A percentile compares a stretch with the other conserved stretches of the same genome.
Evolutionary conservation across 2,888 invertebrate species (phyloP).

Genomic region (Ophioninae sp.): DNA sequence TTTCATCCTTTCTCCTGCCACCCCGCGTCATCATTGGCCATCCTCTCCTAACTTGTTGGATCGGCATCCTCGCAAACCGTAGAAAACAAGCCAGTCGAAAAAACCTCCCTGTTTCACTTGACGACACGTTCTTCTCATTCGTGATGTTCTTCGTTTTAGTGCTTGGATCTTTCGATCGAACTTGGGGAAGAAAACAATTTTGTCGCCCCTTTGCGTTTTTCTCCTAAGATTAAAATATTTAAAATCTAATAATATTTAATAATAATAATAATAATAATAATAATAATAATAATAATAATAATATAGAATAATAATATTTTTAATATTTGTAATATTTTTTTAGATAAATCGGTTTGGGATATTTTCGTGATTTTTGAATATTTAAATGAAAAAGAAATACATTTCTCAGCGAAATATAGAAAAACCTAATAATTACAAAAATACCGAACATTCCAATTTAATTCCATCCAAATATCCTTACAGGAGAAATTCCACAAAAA

Average conservation of each 20-base stretch:
- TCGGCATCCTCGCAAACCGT: constrained; percentile 35
- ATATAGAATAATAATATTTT: too few relatives aligned
- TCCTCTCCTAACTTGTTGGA: constrained; percentile 18
- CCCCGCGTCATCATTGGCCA: background rate
- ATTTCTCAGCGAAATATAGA: too few relatives aligned
- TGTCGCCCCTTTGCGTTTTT: background rate
- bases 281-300: too few relatives aligned
- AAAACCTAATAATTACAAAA: too few relatives aligned
- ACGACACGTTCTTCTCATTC: background rate
- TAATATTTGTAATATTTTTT: background rate
- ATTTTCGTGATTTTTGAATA: background rate
- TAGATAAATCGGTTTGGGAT: background rate
- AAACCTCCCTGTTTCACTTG: background rate
- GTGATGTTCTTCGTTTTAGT: background rate
- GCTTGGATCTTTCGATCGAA: background rate
- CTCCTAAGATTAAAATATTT: too few relatives aligned
- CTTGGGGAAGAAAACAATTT: background rate
- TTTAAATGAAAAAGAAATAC: too few relatives aligned
- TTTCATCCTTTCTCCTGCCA: constrained; percentile 40
- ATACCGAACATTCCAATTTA: background rate
- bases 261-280: too few relatives aligned
- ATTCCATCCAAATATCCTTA: background rate
- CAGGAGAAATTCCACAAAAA: background rate
- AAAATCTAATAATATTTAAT: too few relatives aligned
- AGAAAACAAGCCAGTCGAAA: background rate